These are phyloP conservation scores for Oryzias dopingdopingensis DNA, from an alignment of 2,797 vertebrate species.

Conservation along the genomic window DNA sequence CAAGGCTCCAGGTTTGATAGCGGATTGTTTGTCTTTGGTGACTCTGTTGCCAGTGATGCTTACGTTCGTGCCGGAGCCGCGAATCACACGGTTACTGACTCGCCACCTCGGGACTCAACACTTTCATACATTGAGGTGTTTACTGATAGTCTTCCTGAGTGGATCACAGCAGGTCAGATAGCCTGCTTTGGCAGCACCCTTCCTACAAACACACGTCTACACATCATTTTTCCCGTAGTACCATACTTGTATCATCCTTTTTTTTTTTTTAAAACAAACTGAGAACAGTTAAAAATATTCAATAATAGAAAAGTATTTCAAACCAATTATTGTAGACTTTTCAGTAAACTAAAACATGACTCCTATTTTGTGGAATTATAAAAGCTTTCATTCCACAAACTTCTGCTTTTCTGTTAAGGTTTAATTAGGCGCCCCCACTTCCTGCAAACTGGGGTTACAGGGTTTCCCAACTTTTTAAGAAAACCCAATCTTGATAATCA, in stretches of 20 bases:
- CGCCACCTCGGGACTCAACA: constrained; percentile 47
- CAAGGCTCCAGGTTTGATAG: constrained; percentile 23
- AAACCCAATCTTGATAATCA: too few relatives aligned
- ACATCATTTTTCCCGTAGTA: constrained; percentile 7
- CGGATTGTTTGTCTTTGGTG: constrained; percentile 9
- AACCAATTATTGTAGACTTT: too few relatives aligned
- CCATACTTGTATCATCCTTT: background rate
- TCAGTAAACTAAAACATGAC: too few relatives aligned
- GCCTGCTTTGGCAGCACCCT: constrained; percentile 25
- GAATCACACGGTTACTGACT: constrained; percentile 37
- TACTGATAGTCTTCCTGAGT: constrained; percentile 64
- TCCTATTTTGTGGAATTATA: too few relatives aligned
- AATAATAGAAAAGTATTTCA: too few relatives aligned
- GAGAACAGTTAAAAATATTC: too few relatives aligned
- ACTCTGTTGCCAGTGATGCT: constrained; percentile 23
- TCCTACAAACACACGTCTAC: constrained; percentile 5
- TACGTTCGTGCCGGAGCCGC: constrained; percentile 25
- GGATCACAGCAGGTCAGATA: constrained; percentile 48
- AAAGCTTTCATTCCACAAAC: too few relatives aligned
- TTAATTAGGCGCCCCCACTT: too few relatives aligned
- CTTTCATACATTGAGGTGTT: constrained; percentile 55
- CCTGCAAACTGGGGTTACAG: too few relatives aligned
- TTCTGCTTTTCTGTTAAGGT: too few relatives aligned
- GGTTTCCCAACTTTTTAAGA: too few relatives aligned
- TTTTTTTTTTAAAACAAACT: too few relatives aligned